Evolutionary conservation across 2,888 invertebrate genomes (phyloP).

Genomic region (Athripsodes cinereus): DNA sequence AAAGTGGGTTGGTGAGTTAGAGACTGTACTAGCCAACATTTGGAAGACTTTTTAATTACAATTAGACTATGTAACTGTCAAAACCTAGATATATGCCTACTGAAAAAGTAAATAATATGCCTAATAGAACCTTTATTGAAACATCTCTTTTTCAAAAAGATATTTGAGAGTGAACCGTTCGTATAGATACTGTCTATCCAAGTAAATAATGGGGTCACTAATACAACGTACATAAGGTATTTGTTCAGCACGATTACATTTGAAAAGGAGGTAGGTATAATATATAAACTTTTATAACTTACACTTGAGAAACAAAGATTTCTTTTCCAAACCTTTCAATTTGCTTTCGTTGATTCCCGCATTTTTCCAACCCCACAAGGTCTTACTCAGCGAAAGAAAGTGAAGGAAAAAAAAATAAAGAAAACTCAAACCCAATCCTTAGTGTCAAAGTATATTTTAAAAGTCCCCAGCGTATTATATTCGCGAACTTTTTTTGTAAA

Average conservation of each 20-base stretch:
- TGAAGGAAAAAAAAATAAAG: conserved; percentile 6
- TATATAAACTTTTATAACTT: not conserved
- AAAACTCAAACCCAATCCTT: conserved; percentile 25
- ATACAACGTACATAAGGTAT: not conserved
- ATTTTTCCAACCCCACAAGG: conserved; percentile 9
- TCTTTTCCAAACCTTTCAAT: conserved; percentile 26
- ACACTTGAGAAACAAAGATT: conserved; percentile 14
- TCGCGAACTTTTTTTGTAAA: conserved; percentile 16
- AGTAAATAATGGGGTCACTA: not conserved
- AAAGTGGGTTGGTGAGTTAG: too few species aligned
- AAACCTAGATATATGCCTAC: too few species aligned
- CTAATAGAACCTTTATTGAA: too few species aligned
- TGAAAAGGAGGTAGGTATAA: not conserved
- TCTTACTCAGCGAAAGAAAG: conserved; percentile 14
- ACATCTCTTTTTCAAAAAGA: too few species aligned
- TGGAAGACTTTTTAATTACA: too few species aligned
- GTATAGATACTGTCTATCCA: too few species aligned
- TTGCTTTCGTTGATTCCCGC: conserved; percentile 18
- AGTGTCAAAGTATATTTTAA: conserved; percentile 28
- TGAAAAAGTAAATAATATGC: too few species aligned
- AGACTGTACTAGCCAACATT: too few species aligned
- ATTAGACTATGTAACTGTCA: too few species aligned
- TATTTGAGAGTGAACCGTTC: too few species aligned
- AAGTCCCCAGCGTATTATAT: conserved; percentile 26
- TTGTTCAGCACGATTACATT: not conserved